Base-by-base conservation (phyloP, 2,888 invertebrate genomes). In the Bombylius major region DNA sequence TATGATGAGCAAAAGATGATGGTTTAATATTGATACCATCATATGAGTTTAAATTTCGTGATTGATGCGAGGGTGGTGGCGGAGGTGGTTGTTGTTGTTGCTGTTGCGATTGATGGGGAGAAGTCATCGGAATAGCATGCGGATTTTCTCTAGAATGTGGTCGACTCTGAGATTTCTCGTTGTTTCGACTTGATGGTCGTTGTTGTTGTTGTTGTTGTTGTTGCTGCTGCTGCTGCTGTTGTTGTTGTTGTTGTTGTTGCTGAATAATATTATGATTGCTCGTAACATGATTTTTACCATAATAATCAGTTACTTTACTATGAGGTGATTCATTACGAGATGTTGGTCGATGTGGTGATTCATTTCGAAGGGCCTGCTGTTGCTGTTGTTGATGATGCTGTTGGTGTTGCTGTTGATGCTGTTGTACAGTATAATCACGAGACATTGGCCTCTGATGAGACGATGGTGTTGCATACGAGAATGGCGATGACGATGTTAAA, bases 1-100 rank as follows among this genome's bases (percentile, higher is more conserved):
- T 75, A 56, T 73, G 74, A 60, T 74, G 74, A 3, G 72, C 72
- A 65, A 71, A 75, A 9, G 67, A 69, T 14, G 71, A 70, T 4
- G 69, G 66, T 60, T 70, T 70, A 32, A 68, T 65, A 56, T 65
- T 66, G 5, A 67, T 56, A 9, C 61, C 60, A 14, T 69, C 68
- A 56, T 68, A 66, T 45, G 65, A 56, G 45, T 59, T 61, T 11
- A 58, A 47, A 33, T 34, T 50, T 13, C 59, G 44, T 31, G 57
- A 36, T 33, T 36, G 48, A 13, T 46, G 56, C 44, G 44, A 56
- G n/a, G 32, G 54, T 42, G 39, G 51, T 46, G 36, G 49, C 9
- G 51, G 54, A 5, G 31, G 50, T 45, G 36, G 54, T 11, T 46
- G 54, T 45, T 46, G 57, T 12, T 42, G 50, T n/a, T 55, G 56